Evolutionary conservation across 2,888 invertebrate species (phyloP), one percentile per base, ranked within the genome.

Genomic region (Enchytraeus crypticus): DNA sequence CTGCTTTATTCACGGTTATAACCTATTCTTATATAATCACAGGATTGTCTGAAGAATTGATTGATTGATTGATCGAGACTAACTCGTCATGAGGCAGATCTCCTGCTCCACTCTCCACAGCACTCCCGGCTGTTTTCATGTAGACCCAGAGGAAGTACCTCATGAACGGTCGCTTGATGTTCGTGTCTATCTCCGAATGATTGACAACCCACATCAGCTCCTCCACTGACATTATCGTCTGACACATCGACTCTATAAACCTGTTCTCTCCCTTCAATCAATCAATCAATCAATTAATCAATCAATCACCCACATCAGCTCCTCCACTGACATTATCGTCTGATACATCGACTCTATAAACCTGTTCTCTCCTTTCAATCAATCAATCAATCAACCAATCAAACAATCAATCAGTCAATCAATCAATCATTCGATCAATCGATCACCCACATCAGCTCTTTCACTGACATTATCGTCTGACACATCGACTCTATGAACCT

Each of bases 101-200:
- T 21, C 75, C 74, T 3, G 74, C 73, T n/a, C 74, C 73, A 23
- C 73, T 71, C 38, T 77, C 77, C 23, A 76, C 70, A 47, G 74
- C 64, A 4, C 70, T 65, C 26, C 71, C 71, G 14, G 67, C 62
- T 55, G 72, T 73, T 59, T 74, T 75, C 74, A 79, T 71, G 69
- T 77, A 79, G 43, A 78, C 75, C 65, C 74, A 74, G 62, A 76
- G 74, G n/a, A 78, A 70, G 65, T 75, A 78, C 29, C 71, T 69
- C n/a, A 79, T 65, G 67, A 75, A 78, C 0, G 77, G 75, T 53
- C 71, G 72, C 67, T 77, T 76, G 51, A 74, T 71, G 3, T 72
- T 73, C 64, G 71, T 71, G 65, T 75, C 73, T 3, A 78, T 70
- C 45, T 65, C 61, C 2, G 72, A 71, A 64, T 77, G 72, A 66